Percentiles rank a stretch among this genome's conserved stretches.
Conservation (phyloP, 1,140 invertebrate species). For the Pseudomyrmex flavicornis region DNA sequence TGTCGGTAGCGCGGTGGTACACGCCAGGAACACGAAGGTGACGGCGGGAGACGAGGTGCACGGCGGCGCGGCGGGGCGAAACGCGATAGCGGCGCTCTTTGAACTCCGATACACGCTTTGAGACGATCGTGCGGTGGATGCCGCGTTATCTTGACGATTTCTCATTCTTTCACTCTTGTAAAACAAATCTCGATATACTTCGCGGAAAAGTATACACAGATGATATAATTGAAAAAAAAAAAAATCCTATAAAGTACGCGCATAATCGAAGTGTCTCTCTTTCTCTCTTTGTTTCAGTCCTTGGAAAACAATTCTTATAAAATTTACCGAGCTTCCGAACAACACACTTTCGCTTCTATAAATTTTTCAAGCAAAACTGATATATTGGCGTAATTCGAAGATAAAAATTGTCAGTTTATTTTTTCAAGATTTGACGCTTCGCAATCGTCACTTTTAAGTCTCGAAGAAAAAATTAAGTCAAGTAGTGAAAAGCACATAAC, state of each 20-base stretch:
- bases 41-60: neutral
- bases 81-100: conserved; percentile 33
- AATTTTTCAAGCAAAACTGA: no score
- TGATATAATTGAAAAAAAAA: neutral
- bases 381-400: no score
- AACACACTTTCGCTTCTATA: no score
- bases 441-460: conserved; percentile 2
- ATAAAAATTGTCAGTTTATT: conserved; percentile 3
- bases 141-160: conserved; percentile 17
- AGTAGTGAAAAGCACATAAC: conserved; percentile 33
- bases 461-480: neutral
- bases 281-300: no score
- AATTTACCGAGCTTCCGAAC: no score
- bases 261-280: neutral
- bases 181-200: neutral
- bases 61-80: neutral
- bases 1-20: neutral
- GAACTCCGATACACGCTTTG: neutral
- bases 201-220: neutral
- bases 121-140: neutral
- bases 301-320: no score
- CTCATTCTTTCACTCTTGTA: conserved; percentile 3
- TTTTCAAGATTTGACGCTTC: neutral
- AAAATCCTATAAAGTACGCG: neutral
- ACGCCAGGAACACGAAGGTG: no score